Evolutionary conservation across 2,797 vertebrate genomes (phyloP).

Genomic region (Toxotes lorentzi): DNA sequence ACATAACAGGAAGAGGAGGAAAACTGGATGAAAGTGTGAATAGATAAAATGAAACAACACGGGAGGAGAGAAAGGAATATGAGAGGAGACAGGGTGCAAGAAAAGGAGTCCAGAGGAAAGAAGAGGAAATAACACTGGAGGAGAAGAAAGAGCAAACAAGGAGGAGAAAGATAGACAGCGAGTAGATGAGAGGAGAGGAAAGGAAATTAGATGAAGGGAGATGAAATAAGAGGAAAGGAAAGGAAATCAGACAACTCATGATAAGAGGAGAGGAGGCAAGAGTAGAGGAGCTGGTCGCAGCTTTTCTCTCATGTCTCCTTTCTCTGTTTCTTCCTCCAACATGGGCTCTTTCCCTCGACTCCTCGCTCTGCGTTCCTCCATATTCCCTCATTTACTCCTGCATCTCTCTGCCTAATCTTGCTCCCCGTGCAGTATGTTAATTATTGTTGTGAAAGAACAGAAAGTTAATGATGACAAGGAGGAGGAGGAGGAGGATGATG

Average conservation of each 20-base stretch:
- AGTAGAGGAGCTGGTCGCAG: constrained; percentile 52
- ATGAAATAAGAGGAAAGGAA: constrained; percentile 20
- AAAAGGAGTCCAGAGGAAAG: constrained; percentile 24
- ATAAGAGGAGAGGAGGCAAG: constrained; percentile 35
- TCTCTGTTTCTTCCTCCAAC: constrained; percentile 55
- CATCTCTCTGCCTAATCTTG: constrained; percentile 60
- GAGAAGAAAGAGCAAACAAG: constrained; percentile 16
- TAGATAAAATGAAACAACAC: background rate
- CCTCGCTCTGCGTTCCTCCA: constrained; percentile 54
- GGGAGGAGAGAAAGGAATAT: background rate
- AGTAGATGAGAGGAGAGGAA: constrained; percentile 29
- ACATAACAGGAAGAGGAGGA: background rate
- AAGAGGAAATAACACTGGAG: constrained; percentile 12
- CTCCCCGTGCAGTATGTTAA: constrained; percentile 76
- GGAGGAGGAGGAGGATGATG: constrained; percentile 16
- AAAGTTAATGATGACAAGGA: constrained; percentile 72
- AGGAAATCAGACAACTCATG: constrained; percentile 37
- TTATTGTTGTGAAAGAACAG: constrained; percentile 70
- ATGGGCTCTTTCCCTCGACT: constrained; percentile 53
- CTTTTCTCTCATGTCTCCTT: constrained; percentile 56
- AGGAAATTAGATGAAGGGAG: constrained; percentile 47
- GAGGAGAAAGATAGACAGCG: constrained; percentile 6
- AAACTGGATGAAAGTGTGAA: background rate
- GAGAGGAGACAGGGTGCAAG: constrained; percentile 18
- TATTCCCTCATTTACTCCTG: constrained; percentile 61